These are phyloP conservation scores for Cynopterus brachyotis DNA, from an alignment of 2,113 vertebrate genomes.

Conservation along the genomic window DNA sequence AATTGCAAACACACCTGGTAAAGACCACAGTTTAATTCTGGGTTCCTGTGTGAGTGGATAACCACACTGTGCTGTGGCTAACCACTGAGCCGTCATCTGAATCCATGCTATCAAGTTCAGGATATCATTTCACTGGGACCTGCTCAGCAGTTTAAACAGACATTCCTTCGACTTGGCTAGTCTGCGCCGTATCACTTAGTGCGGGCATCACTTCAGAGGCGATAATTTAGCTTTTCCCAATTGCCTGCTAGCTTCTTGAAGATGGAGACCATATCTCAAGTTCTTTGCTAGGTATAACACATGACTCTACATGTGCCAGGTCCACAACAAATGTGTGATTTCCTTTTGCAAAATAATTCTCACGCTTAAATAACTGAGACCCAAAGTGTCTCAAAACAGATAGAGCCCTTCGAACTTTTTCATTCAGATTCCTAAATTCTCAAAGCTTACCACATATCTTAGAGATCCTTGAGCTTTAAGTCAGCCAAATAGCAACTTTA, in stretches of 20 bases:
- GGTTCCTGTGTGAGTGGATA: background rate
- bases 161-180: background rate
- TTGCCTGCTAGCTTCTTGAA: background rate
- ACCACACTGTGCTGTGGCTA: background rate
- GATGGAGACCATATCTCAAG: background rate
- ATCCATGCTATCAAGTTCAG: background rate
- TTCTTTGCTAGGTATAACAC: background rate
- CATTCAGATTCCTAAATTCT: background rate
- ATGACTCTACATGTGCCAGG: background rate
- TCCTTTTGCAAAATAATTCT: background rate
- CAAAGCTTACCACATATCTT: background rate
- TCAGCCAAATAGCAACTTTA: background rate
- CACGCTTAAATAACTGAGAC: background rate
- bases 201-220: background rate
- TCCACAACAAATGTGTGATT: background rate
- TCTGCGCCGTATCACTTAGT: background rate
- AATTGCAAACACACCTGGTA: background rate
- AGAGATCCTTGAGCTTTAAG: background rate
- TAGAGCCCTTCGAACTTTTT: background rate
- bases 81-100: background rate
- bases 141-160: fast-evolving
- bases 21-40: background rate
- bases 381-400: background rate
- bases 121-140: background rate
- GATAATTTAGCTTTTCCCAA: background rate